Evolutionary conservation across 2,888 invertebrate genomes (phyloP).

Genomic region (Drosophila subsilvestris): DNA sequence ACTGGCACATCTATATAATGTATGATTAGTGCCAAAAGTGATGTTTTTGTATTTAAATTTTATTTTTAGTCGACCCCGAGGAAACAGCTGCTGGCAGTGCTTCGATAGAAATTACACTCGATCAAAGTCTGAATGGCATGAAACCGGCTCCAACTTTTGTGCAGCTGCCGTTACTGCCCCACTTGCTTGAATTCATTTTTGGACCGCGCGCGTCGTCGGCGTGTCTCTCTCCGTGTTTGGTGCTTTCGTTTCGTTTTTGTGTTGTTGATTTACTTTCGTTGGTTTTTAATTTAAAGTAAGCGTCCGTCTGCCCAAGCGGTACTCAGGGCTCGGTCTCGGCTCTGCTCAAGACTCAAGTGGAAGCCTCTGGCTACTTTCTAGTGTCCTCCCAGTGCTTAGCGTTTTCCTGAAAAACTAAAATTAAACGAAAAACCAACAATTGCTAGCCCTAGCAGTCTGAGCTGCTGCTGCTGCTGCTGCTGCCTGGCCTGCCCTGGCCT

Average conservation of each 20-base stretch:
- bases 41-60: too few relatives aligned
- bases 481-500: too few relatives aligned
- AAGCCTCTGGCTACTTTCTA: slow-evolving; percentile 9
- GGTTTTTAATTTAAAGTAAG: slow-evolving; percentile 75
- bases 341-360: background rate
- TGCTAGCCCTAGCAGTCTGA: slow-evolving; percentile 1
- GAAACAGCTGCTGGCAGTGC: too few relatives aligned
- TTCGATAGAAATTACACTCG: too few relatives aligned
- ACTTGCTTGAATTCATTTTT: slow-evolving; percentile 57
- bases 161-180: too few relatives aligned
- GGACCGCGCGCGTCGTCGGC: slow-evolving; percentile 68
- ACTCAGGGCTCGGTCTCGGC: slow-evolving; percentile 36
- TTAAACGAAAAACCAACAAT: slow-evolving; percentile 28
- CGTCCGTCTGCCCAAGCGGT: slow-evolving; percentile 59
- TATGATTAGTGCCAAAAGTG: too few relatives aligned
- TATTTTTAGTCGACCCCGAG: too few relatives aligned
- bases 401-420: slow-evolving; percentile 37
- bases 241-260: slow-evolving; percentile 75
- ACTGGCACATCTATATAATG: too few relatives aligned
- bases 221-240: slow-evolving; percentile 54
- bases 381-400: slow-evolving; percentile 41
- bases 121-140: too few relatives aligned
- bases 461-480: background rate
- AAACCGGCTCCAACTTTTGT: too few relatives aligned
- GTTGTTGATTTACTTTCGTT: slow-evolving; percentile 79